phyloP scores from a whole-genome alignment of 2,888 invertebrate species.

The Oscheius sp. region DNA sequence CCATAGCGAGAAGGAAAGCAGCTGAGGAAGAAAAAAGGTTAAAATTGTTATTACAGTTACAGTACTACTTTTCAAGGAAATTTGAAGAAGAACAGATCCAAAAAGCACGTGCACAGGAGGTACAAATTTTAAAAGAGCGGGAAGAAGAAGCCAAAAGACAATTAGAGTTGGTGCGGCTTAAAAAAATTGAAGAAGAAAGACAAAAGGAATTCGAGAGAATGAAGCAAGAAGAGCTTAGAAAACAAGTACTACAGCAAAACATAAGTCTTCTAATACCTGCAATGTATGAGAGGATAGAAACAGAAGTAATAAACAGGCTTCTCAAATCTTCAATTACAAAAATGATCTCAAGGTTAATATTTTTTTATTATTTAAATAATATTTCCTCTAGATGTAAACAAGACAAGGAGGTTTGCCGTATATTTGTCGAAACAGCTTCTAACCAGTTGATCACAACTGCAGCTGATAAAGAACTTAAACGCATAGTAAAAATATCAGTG shows the following conservation, averaged over 20 bases:
- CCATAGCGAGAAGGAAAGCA: too few species aligned
- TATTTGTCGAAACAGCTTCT: background rate
- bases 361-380: background rate
- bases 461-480: constrained; percentile 4
- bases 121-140: too few species aligned
- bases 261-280: background rate
- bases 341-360: background rate
- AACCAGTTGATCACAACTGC: constrained; percentile 19
- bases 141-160: background rate
- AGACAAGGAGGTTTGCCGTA: constrained; percentile 14
- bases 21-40: too few species aligned
- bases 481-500: background rate
- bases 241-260: background rate
- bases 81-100: background rate
- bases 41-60: too few species aligned
- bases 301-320: constrained; percentile 27
- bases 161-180: background rate
- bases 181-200: constrained; percentile 15
- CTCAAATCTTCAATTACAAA: constrained; percentile 8
- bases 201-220: constrained; percentile 21
- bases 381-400: constrained; percentile 16
- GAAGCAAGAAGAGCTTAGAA: background rate
- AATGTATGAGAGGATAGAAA: constrained; percentile 33
- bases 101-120: too few species aligned
- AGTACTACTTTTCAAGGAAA: background rate